Percentiles rank a stretch among this genome's conserved stretches.
phyloP scores from a whole-genome alignment of 2,888 invertebrate species.

The Branchipolynoe longqiensis region DNA sequence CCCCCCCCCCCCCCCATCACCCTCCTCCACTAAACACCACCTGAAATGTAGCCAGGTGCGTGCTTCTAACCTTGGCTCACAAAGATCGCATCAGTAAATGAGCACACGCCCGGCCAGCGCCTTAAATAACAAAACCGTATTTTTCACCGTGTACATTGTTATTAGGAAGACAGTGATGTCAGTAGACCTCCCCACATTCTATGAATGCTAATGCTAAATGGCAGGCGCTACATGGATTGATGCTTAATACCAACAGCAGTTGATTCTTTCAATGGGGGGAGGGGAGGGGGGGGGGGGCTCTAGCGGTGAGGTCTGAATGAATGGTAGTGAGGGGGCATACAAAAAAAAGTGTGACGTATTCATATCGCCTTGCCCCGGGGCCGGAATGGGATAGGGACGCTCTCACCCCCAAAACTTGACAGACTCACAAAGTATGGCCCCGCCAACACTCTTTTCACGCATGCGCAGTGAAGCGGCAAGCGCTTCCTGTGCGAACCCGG shows the following conservation, averaged over 20 bases:
- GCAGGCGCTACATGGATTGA: too few relatives aligned
- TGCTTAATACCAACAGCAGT: slow-evolving; percentile 2
- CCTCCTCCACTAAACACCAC: too few relatives aligned
- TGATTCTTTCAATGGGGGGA: neutral
- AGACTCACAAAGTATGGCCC: slow-evolving; percentile 44
- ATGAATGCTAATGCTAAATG: too few relatives aligned
- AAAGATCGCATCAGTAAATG: too few relatives aligned
- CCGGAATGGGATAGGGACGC: slow-evolving; percentile 19
- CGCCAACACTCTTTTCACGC: slow-evolving; percentile 43
- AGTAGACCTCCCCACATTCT: too few relatives aligned
- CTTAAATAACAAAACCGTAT: neutral
- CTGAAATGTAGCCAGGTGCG: slow-evolving; percentile 17
- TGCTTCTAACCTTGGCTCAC: slow-evolving; percentile 16
- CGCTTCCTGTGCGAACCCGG: slow-evolving; percentile 44
- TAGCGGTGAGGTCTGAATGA: neutral
- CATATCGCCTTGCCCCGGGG: slow-evolving; percentile 33
- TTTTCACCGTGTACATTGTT: too few relatives aligned
- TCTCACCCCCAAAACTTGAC: slow-evolving; percentile 39
- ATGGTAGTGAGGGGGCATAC: neutral
- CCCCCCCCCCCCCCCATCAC: too few relatives aligned
- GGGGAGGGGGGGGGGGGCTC: too few relatives aligned
- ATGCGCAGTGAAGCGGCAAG: slow-evolving; percentile 24
- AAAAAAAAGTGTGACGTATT: slow-evolving; percentile 36
- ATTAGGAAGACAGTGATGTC: too few relatives aligned
- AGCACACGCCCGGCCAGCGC: neutral